These are phyloP conservation scores for Andrena trimmerana DNA, from an alignment of 2,888 invertebrate genomes.

Conservation along the genomic window DNA sequence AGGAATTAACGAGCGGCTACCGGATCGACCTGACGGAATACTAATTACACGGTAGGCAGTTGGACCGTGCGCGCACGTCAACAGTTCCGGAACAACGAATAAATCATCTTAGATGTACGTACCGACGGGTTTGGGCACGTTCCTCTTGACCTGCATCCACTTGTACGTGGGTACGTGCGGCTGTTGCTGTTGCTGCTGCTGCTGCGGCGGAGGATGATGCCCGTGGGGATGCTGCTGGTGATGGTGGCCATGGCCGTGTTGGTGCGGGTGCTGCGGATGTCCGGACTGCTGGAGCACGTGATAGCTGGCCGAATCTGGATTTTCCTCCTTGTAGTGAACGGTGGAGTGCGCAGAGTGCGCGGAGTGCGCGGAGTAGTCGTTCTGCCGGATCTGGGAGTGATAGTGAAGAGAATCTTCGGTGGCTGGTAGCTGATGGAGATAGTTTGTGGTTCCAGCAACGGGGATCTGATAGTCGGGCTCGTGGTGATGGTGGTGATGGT, in stretches of 20 bases:
- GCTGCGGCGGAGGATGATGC: conserved; percentile 78
- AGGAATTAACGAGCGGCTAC: conserved; percentile 55
- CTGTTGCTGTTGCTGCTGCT: conserved; percentile 85
- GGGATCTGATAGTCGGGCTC: conserved; percentile 86
- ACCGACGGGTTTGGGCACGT: conserved; percentile 97
- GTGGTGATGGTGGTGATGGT: conserved; percentile 86
- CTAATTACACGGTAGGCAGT: conserved; percentile 70
- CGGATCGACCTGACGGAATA: conserved; percentile 60
- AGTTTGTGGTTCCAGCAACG: conserved; percentile 81
- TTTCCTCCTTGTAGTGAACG: conserved; percentile 88
- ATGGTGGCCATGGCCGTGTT: conserved; percentile 80
- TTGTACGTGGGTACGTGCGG: conserved; percentile 95
- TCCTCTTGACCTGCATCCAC: conserved; percentile 99
- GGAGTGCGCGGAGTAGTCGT: conserved; percentile 87
- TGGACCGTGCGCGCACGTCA: neutral
- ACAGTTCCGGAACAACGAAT: neutral
- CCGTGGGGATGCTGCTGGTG: conserved; percentile 81
- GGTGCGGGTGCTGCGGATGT: conserved; percentile 83
- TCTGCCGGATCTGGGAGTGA: conserved; percentile 79
- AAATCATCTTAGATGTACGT: conserved; percentile 80
- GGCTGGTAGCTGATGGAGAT: conserved; percentile 78
- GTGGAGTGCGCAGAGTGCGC: conserved; percentile 86
- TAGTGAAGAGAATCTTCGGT: conserved; percentile 81
- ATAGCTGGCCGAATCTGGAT: conserved; percentile 81
- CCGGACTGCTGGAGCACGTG: conserved; percentile 81